Percentiles rank a stretch among this genome's conserved stretches.
These are phyloP conservation scores for Sipha maydis DNA, from an alignment of 2,888 invertebrate genomes.

Conservation along the genomic window DNA sequence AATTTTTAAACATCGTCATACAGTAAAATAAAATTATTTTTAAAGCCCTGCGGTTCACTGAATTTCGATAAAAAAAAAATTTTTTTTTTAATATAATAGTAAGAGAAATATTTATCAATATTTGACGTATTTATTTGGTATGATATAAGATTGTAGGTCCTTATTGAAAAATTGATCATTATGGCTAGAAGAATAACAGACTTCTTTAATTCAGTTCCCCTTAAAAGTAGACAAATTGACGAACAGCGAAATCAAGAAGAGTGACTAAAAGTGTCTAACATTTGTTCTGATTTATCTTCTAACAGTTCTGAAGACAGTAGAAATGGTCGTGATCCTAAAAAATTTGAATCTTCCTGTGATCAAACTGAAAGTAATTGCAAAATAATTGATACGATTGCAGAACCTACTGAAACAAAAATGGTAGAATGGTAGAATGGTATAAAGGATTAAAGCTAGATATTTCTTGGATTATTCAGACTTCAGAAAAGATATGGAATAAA, in stretches of 20 bases:
- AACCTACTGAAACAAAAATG: constrained; percentile 18
- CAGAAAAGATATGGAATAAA: constrained; percentile 50
- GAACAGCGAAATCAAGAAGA: not conserved
- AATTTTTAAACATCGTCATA: no score
- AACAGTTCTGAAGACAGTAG: not conserved
- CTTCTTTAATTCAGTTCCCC: not conserved
- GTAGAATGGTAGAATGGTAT: constrained; percentile 11
- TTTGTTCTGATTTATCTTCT: not conserved
- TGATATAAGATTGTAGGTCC: not conserved
- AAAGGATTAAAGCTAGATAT: constrained; percentile 53
- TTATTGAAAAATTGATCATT: constrained; percentile 1
- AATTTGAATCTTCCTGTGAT: not conserved
- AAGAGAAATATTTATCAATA: not conserved
- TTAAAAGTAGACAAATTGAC: constrained; percentile 24
- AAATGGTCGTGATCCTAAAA: not conserved
- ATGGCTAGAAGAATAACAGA: constrained; percentile 26
- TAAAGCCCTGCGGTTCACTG: not conserved
- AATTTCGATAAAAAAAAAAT: not conserved
- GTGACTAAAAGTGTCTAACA: not conserved
- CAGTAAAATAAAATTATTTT: not conserved
- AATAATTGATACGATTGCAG: not conserved
- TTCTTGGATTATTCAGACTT: constrained; percentile 54
- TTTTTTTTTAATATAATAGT: not conserved
- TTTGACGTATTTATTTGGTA: not conserved
- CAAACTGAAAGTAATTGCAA: not conserved